These are phyloP conservation scores for Eolophus roseicapilla DNA, from an alignment of 2,113 vertebrate genomes.

Conservation along the genomic window DNA sequence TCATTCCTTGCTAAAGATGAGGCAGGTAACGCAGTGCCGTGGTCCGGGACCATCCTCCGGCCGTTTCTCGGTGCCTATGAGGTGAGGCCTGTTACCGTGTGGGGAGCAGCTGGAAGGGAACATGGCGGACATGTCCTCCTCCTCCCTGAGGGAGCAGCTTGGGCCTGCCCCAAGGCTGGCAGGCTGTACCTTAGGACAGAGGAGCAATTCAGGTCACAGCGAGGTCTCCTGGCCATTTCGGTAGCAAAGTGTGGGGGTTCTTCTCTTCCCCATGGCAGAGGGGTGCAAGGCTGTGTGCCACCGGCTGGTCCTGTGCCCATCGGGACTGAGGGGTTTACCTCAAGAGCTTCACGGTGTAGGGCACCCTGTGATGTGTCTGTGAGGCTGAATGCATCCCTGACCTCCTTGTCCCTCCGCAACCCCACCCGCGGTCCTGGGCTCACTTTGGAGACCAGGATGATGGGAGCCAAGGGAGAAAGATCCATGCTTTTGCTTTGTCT, in stretches of 20 bases:
- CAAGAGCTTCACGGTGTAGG: no score
- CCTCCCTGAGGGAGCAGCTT: background rate
- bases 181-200: background rate
- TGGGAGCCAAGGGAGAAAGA: background rate
- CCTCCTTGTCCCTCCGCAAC: background rate
- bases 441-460: background rate
- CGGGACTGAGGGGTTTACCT: background rate
- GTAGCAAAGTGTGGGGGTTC: background rate
- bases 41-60: background rate
- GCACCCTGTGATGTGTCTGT: no score
- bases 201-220: background rate
- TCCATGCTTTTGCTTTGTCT: fast-evolving
- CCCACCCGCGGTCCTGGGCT: background rate
- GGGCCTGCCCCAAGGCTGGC: background rate
- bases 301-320: fast-evolving
- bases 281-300: fast-evolving
- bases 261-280: background rate
- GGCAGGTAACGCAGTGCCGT: no score
- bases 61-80: background rate
- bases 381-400: background rate
- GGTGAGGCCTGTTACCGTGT: background rate
- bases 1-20: background rate
- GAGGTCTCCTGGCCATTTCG: background rate
- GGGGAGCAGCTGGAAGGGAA: background rate
- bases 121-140: fast-evolving